phyloP scores from a whole-genome alignment of 2,797 vertebrate species.

The Tragopan temminckii region DNA sequence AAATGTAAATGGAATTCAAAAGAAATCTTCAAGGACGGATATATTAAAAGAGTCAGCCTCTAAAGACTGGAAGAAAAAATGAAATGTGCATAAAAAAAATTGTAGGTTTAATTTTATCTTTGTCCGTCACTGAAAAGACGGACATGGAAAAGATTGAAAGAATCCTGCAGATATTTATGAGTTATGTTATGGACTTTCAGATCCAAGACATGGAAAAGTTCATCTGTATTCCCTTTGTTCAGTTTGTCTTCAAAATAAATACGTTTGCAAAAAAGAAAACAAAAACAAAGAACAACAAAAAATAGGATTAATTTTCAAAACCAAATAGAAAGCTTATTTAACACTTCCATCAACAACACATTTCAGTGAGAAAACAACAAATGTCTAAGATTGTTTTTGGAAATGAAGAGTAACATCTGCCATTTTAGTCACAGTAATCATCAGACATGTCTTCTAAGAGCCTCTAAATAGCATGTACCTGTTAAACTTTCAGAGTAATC shows the following conservation, averaged over 20 bases:
- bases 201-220: neutral
- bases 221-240: neutral
- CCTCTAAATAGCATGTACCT: slow-evolving; percentile 13
- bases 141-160: neutral
- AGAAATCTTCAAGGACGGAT: neutral
- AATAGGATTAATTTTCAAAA: neutral
- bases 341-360: neutral
- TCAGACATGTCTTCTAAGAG: neutral
- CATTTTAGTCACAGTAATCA: slow-evolving; percentile 15
- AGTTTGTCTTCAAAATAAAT: neutral
- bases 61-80: neutral
- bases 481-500: slow-evolving; percentile 1
- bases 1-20: neutral
- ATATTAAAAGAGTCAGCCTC: neutral
- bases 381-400: slow-evolving; percentile 1
- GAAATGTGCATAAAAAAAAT: neutral
- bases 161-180: neutral
- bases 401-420: slow-evolving; percentile 4
- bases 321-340: neutral
- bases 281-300: too few species aligned
- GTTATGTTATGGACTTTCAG: neutral
- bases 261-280: neutral
- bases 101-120: neutral
- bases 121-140: neutral
- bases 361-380: neutral